These are phyloP conservation scores for Pseudois nayaur DNA, from an alignment of 2,113 vertebrate genomes.

Conservation along the genomic window DNA sequence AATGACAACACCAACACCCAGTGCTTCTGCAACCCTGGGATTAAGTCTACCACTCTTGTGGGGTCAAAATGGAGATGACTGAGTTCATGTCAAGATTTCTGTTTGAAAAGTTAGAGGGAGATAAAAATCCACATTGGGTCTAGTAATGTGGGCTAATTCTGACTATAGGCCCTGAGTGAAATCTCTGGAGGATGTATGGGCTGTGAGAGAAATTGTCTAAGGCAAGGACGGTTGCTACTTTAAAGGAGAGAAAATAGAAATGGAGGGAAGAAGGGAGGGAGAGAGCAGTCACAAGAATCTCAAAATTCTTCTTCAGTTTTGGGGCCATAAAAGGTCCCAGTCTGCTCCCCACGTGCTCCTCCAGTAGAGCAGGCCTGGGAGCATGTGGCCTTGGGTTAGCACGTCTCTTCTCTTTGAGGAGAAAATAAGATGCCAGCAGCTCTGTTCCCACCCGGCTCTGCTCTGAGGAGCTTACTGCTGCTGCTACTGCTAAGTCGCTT, in stretches of 20 bases:
- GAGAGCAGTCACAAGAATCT: neutral
- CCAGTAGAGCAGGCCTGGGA: no score
- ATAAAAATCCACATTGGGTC: neutral
- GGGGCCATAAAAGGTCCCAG: neutral
- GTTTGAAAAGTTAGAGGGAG: neutral
- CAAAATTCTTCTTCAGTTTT: neutral
- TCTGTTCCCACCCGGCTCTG: neutral
- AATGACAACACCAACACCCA: neutral
- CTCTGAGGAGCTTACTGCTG: no score
- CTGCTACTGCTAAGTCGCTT: no score
- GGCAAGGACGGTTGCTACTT: neutral
- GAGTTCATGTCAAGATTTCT: neutral
- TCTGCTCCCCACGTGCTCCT: neutral
- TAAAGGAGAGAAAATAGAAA: neutral
- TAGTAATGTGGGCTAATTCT: no score
- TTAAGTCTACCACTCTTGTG: neutral
- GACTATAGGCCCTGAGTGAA: neutral
- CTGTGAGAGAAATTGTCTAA: neutral
- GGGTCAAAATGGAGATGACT: neutral
- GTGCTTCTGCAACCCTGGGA: neutral
- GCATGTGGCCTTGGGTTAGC: no score
- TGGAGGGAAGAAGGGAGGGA: neutral
- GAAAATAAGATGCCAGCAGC: no score
- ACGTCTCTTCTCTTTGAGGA: neutral
- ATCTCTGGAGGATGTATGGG: neutral